These are phyloP conservation scores for Steatornis caripensis DNA, from an alignment of 2,113 vertebrate genomes.

Conservation along the genomic window DNA sequence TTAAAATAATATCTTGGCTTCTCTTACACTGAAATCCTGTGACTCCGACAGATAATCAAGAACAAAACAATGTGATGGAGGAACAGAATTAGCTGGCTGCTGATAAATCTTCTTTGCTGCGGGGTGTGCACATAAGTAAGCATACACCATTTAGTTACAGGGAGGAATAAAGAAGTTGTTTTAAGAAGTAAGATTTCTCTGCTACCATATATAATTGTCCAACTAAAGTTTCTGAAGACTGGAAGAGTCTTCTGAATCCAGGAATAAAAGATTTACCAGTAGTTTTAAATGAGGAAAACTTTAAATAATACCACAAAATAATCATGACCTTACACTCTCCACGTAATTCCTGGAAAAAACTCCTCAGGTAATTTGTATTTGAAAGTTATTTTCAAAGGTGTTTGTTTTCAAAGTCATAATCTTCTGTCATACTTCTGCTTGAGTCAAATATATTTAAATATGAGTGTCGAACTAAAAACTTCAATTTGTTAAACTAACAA, in stretches of 20 bases:
- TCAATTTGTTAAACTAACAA: conserved; percentile 18
- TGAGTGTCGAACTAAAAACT: neutral
- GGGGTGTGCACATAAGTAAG: neutral
- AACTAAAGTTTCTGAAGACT: neutral
- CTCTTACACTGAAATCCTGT: neutral
- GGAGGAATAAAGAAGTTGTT: neutral
- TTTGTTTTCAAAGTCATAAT: conserved; percentile 1
- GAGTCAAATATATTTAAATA: neutral
- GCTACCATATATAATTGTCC: neutral
- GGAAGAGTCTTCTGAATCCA: neutral
- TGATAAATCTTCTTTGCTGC: neutral
- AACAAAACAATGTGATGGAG: neutral
- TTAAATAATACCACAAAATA: neutral
- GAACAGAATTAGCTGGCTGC: neutral
- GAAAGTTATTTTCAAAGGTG: neutral
- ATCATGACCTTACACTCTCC: neutral
- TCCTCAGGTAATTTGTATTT: neutral
- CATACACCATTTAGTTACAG: neutral
- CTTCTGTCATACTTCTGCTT: neutral
- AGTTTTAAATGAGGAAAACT: neutral
- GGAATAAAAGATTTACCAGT: neutral
- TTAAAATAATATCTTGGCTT: conserved; percentile 38
- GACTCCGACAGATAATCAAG: conserved; percentile 18
- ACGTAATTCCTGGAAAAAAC: neutral
- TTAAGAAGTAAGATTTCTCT: neutral